Percentiles rank a stretch among this genome's conserved stretches.
Conservation (phyloP, 2,113 vertebrate genomes). For the Calonectris borealis region DNA sequence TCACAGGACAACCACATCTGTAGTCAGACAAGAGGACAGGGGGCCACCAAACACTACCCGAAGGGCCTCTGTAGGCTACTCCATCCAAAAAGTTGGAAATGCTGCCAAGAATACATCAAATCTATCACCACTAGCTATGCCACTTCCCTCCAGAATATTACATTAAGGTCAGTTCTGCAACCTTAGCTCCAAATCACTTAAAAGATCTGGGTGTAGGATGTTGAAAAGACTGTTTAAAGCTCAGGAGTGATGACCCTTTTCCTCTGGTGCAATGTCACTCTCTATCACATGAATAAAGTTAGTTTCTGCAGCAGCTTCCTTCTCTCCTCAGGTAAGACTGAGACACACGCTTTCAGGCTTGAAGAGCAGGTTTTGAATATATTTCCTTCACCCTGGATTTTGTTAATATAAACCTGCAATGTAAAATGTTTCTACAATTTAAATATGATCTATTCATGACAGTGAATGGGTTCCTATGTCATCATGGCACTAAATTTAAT, state of each 20-base stretch:
- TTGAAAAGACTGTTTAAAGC: slow-evolving; percentile 31
- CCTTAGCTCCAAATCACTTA: background rate
- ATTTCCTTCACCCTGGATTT: background rate
- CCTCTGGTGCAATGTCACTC: background rate
- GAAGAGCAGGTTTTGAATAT: background rate
- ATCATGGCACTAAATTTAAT: background rate
- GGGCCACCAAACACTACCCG: background rate
- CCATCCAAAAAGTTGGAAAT: background rate
- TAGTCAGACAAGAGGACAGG: background rate
- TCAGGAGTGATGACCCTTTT: slow-evolving; percentile 22
- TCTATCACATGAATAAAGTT: background rate
- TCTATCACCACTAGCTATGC: background rate
- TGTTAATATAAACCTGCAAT: background rate
- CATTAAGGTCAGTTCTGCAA: background rate
- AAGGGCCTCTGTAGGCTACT: background rate
- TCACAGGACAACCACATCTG: background rate
- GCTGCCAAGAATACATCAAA: background rate
- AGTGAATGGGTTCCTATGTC: background rate
- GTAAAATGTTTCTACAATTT: background rate
- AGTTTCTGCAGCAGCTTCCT: background rate
- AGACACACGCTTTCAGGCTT: background rate
- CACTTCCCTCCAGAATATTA: slow-evolving; percentile 14
- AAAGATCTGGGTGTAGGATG: background rate
- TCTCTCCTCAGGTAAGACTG: background rate
- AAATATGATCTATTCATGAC: background rate